Evolutionary conservation across 2,888 invertebrate genomes (phyloP).

Genomic region (Calameuta filiformis): DNA sequence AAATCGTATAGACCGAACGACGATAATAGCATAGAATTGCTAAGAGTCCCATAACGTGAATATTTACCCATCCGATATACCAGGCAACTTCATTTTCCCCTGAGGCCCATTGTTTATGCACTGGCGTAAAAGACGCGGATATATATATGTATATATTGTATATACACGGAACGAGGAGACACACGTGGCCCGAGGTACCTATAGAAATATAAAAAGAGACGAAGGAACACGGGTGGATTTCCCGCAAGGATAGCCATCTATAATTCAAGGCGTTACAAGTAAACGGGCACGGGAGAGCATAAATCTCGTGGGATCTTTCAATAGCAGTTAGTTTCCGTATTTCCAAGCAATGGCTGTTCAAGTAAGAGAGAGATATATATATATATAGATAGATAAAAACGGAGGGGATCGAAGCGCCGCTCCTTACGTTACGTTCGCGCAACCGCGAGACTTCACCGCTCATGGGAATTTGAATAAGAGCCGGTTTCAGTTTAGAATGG

Average conservation of each 20-base stretch:
- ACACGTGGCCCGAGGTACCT: background rate
- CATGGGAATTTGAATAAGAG: conserved; percentile 48
- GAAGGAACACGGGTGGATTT: background rate
- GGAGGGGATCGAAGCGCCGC: background rate
- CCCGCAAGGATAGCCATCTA: conserved; percentile 25
- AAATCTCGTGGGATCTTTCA: conserved; percentile 50
- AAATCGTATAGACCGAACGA: background rate
- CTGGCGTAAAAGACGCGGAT: background rate
- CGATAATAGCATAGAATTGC: background rate
- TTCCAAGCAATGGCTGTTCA: conserved; percentile 25
- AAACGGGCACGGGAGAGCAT: conserved; percentile 29
- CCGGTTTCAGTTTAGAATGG: conserved; percentile 41
- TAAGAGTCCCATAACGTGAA: background rate
- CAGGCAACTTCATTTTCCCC: background rate
- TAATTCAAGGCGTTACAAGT: conserved; percentile 60
- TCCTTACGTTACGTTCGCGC: background rate
- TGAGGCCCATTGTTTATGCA: background rate
- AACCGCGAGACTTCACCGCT: conserved; percentile 12
- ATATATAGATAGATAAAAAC: no score
- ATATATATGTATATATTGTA: background rate
- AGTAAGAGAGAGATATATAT: no score
- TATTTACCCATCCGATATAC: background rate
- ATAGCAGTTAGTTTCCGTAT: conserved; percentile 47
- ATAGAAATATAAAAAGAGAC: background rate
- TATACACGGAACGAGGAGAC: background rate